Base-by-base conservation (phyloP, 2,113 vertebrate species). In the Tympanuchus pallidicinctus region DNA sequence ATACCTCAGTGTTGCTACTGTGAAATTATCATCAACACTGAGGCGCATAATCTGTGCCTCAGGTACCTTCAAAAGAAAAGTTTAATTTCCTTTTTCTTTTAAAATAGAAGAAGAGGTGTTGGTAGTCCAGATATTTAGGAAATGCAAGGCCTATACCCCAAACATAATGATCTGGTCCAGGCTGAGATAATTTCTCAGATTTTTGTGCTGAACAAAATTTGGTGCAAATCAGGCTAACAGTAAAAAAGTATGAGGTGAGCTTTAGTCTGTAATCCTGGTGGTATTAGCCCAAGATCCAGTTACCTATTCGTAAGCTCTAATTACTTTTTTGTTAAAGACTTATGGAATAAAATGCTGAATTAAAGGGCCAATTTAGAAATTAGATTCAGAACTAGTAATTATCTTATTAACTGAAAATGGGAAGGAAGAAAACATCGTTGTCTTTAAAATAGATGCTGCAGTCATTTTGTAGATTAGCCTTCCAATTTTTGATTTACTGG, bases 401-500 rank as follows among this genome's bases (percentile, higher is more conserved):
- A 36, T 10, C 10, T 48, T 32, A 60, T 65, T 17, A 71, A 59
- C 3, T 8, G 52, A 82, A 72, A 79, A 10, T 5, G 8, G 4
- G 88, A 60, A 94, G 7, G n/a, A 86, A 83, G 10, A 73, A 56
- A 2, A 8, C 28, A 24, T 5, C 47, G 8, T 2, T 80, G 4
- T 2, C 73, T 77, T 57, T 43, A 76, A 73, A 77, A 14, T 19
- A 79, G n/a, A 19, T 18, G 4, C 32, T 67, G n/a, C 12, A 76
- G 10, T 6, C 28, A 22, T 47, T 81, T 47, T 42, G 6, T 27
- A 27, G 0, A 0, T 82, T 32, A 48, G 12, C 8, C 3, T 43
- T 74, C 16, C 45, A 8, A 1, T 56, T 79, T 82, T 64, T 82
- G 0, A 52, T 78, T 82, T 40, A 15, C 45, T 64, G 2, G 0